A percentile compares a stretch with the other conserved stretches of the same genome.
phyloP scores from a whole-genome alignment of 1,140 invertebrate species.

The Habropoda laboriosa region DNA sequence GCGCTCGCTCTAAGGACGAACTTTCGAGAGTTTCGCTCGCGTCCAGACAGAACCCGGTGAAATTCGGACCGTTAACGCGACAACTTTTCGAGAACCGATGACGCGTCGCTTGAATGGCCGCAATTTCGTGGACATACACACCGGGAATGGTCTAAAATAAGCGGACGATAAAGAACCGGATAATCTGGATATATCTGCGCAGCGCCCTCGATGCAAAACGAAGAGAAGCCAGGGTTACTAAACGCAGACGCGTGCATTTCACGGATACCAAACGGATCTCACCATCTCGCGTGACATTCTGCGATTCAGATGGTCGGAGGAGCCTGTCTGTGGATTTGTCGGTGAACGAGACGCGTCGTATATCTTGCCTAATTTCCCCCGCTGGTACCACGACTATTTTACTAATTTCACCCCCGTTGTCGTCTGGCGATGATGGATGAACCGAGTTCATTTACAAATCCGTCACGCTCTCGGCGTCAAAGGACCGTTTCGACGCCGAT shows the following conservation, averaged over 20 bases:
- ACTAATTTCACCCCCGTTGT: constrained; percentile 29
- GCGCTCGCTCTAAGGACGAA: background rate
- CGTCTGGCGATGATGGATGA: constrained; percentile 32
- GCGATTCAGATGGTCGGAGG: background rate
- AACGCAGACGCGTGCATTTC: constrained; percentile 47
- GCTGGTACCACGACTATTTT: background rate
- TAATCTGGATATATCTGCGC: constrained; percentile 51
- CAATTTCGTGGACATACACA: background rate
- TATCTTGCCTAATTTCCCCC: constrained; percentile 55
- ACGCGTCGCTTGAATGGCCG: background rate
- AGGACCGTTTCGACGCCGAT: too few relatives aligned
- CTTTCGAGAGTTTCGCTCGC: background rate
- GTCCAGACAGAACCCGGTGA: background rate
- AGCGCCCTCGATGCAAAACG: constrained; percentile 50
- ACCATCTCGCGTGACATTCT: constrained; percentile 34
- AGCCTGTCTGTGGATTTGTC: background rate
- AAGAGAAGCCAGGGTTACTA: constrained; percentile 30
- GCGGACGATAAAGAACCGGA: constrained; percentile 56
- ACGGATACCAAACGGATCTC: constrained; percentile 37
- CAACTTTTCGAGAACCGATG: background rate
- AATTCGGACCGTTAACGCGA: background rate
- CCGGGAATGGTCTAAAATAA: constrained; percentile 45
- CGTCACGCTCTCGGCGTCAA: background rate
- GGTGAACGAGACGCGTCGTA: constrained; percentile 9
- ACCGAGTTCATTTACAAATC: constrained; percentile 16